Evolutionary conservation across 2,113 vertebrate genomes (phyloP).

Genomic region (Hydropotes inermis): DNA sequence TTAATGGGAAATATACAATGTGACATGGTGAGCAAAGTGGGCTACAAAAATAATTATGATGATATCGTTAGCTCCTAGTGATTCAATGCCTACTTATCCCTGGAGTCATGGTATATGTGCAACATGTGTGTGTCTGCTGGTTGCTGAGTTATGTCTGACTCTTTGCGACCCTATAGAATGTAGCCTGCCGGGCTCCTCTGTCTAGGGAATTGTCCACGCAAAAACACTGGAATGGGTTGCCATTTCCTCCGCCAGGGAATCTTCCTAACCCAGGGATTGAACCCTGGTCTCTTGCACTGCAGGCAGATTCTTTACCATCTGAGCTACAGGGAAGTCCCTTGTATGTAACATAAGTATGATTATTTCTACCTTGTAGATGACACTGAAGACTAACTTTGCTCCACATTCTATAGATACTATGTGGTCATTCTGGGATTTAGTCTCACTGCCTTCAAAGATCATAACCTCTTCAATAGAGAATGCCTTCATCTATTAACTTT

Average conservation of each 20-base stretch:
- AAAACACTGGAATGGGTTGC: background rate
- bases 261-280: background rate
- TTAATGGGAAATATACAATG: background rate
- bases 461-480: background rate
- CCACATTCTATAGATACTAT: background rate
- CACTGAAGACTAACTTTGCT: background rate
- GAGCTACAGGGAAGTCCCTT: background rate
- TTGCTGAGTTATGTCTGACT: background rate
- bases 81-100: background rate
- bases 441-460: background rate
- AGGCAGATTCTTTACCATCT: background rate
- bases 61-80: background rate
- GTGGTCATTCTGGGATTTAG: background rate
- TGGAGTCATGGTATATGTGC: background rate
- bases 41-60: background rate
- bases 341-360: background rate
- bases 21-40: background rate
- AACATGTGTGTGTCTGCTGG: background rate
- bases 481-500: background rate
- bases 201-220: background rate
- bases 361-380: background rate
- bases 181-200: background rate
- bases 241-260: background rate
- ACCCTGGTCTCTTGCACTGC: background rate
- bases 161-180: background rate